Evolutionary conservation across 2,888 invertebrate species (phyloP).

Genomic region (Cryptus viduatorius): DNA sequence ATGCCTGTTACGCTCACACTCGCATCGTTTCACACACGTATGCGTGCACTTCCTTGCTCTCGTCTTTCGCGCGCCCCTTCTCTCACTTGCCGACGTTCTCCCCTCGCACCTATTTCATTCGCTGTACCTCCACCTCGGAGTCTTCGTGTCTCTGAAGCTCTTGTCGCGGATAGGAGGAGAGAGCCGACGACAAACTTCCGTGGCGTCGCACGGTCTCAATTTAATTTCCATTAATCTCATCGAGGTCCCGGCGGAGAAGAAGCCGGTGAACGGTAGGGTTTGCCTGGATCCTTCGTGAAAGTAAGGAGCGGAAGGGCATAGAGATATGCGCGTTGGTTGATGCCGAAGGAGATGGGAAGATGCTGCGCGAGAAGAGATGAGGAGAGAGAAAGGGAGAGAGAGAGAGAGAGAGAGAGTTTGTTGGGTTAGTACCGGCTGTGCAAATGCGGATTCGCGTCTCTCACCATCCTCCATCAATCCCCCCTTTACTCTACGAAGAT

Average conservation of each 20-base stretch:
- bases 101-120: conserved; percentile 10
- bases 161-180: conserved; percentile 13
- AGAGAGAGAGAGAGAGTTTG: conserved; percentile 47
- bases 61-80: conserved; percentile 1
- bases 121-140: neutral
- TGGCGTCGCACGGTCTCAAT: conserved; percentile 70
- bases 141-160: conserved; percentile 51
- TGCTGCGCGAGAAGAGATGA: neutral
- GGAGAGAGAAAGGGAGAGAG: conserved; percentile 29
- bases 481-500: conserved; percentile 16
- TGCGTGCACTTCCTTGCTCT: neutral
- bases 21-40: neutral
- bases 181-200: conserved; percentile 64
- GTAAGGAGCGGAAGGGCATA: neutral
- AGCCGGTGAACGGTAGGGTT: conserved; percentile 9
- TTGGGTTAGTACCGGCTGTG: conserved; percentile 63
- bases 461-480: neutral
- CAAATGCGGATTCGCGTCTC: conserved; percentile 56
- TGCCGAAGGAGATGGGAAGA: conserved; percentile 14
- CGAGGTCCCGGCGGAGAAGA: conserved; percentile 57
- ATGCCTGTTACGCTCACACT: conserved; percentile 28
- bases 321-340: conserved; percentile 9
- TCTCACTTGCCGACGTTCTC: conserved; percentile 5
- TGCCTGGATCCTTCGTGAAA: neutral
- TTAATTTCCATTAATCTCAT: conserved; percentile 73